Conservation (phyloP, 2,797 vertebrate species). For the Danio tinwini region DNA sequence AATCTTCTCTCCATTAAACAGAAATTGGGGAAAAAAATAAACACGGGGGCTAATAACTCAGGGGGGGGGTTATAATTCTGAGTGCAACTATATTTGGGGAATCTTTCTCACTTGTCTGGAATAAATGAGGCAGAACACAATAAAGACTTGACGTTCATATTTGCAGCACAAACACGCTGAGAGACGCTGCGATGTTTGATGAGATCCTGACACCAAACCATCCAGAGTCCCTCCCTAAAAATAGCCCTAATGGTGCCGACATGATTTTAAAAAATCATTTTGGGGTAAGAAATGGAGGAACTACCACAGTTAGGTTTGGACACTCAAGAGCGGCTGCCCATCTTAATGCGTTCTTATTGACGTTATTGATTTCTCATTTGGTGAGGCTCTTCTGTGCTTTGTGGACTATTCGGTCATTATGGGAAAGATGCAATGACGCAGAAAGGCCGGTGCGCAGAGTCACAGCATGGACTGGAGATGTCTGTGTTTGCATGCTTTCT, state of each 20-base stretch:
- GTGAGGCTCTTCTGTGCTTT: conserved; percentile 58
- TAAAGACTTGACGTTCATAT: not conserved
- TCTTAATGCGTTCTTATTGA: conserved; percentile 74
- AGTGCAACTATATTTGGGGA: not conserved
- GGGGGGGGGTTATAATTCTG: too few relatives aligned
- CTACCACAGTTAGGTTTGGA: conserved; percentile 65
- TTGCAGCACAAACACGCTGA: not conserved
- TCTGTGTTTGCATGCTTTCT: conserved; percentile 13
- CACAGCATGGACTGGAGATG: not conserved
- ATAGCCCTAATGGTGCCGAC: conserved; percentile 24
- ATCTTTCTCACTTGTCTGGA: conserved; percentile 6
- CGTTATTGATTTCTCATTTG: conserved; percentile 79
- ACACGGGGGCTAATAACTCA: too few relatives aligned
- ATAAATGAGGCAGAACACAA: conserved; percentile 26
- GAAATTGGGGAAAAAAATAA: too few relatives aligned
- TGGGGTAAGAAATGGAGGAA: conserved; percentile 63
- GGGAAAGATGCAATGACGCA: conserved; percentile 16
- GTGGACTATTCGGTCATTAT: conserved; percentile 55
- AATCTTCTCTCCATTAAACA: too few relatives aligned
- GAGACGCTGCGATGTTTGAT: conserved; percentile 3
- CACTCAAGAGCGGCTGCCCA: conserved; percentile 72
- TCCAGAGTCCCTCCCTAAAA: conserved; percentile 16
- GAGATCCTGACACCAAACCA: conserved; percentile 27
- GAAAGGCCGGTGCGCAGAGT: conserved; percentile 6
- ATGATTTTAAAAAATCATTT: conserved; percentile 19